Evolutionary conservation across 2,888 invertebrate genomes (phyloP).

Genomic region (Acanthoscelides obtectus): DNA sequence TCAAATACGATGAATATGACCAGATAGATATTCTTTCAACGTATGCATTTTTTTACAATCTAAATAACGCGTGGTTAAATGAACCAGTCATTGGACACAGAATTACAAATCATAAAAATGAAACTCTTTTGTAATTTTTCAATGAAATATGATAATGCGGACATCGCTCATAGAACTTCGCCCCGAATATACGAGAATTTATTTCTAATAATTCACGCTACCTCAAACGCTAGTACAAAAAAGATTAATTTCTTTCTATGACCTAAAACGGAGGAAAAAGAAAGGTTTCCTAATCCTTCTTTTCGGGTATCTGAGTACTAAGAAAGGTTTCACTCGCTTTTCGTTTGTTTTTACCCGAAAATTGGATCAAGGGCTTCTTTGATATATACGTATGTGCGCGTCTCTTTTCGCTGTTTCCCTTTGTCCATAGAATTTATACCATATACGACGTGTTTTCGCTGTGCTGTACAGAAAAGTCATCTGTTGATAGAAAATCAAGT

Average conservation of each 20-base stretch:
- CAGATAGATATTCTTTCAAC: no score
- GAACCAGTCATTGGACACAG: no score
- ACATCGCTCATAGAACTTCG: not conserved
- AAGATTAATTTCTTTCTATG: constrained; percentile 23
- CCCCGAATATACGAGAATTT: constrained; percentile 6
- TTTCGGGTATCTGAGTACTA: constrained; percentile 16
- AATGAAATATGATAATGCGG: no score
- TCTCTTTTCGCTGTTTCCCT: constrained; percentile 5
- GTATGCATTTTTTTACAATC: no score
- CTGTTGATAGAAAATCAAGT: no score
- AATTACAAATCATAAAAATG: no score
- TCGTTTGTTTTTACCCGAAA: constrained; percentile 24
- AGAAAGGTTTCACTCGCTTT: constrained; percentile 23
- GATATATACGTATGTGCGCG: not conserved
- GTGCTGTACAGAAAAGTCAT: not conserved
- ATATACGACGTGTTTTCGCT: not conserved
- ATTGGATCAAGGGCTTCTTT: constrained; percentile 22
- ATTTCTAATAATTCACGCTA: constrained; percentile 22
- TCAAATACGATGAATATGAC: no score
- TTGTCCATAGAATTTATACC: not conserved
- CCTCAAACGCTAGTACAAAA: constrained; percentile 33
- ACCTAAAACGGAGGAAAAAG: constrained; percentile 11
- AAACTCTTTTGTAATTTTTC: no score
- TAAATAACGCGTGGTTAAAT: no score
- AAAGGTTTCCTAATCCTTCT: constrained; percentile 28